A percentile compares a stretch with the other conserved stretches of the same genome.
Evolutionary conservation across 2,113 vertebrate genomes (phyloP).

Genomic region (Pongo pygmaeus): DNA sequence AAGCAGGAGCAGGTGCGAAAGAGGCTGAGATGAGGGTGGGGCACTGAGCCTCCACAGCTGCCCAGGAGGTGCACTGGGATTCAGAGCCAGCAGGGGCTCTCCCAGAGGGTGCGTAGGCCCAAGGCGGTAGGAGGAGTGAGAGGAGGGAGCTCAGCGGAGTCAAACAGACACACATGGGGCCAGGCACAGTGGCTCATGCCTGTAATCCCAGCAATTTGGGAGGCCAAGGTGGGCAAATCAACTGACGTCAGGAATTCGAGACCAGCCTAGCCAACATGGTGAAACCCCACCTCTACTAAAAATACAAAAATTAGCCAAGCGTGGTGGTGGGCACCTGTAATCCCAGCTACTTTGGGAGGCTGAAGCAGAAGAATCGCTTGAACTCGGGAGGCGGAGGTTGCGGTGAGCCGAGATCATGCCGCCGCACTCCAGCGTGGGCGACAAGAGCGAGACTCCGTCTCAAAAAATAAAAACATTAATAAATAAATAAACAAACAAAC

Average conservation of each 20-base stretch:
- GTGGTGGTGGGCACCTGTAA: neutral
- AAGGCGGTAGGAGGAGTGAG: neutral
- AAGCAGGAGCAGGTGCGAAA: neutral
- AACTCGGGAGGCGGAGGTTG: neutral
- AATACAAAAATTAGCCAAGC: neutral
- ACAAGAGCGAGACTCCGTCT: neutral
- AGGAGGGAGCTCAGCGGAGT: neutral
- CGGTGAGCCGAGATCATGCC: neutral
- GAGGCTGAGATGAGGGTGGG: neutral
- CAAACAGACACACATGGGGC: neutral
- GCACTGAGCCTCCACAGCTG: neutral
- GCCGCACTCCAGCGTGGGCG: neutral
- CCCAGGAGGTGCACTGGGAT: neutral
- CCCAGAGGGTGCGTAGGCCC: neutral
- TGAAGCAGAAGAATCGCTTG: neutral
- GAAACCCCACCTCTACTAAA: neutral
- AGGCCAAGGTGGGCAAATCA: neutral
- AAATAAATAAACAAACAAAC: too few species aligned
- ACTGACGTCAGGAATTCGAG: neutral
- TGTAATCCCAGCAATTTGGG: neutral
- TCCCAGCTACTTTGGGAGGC: neutral
- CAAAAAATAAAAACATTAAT: neutral
- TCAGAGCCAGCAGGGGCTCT: neutral
- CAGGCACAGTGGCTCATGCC: neutral
- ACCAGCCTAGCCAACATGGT: neutral